Base-by-base conservation (phyloP, 2,888 invertebrate genomes). In the Augiades crinisus region DNA sequence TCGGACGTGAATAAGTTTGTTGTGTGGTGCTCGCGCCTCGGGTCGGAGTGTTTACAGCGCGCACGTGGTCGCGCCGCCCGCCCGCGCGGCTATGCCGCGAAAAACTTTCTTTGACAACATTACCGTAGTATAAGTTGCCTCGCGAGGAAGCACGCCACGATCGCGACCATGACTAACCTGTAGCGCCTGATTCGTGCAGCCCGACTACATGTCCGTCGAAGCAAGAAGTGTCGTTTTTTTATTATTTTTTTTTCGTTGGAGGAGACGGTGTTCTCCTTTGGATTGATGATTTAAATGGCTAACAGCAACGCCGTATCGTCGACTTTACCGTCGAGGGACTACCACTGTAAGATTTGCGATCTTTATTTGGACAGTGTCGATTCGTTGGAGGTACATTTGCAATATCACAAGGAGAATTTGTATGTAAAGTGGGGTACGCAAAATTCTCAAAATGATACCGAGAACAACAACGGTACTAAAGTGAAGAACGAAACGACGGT, bases 331-430 rank as follows among this genome's bases (percentile, higher is more conserved):
- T 78, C 91, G 81, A 90, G 90, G 72, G 91, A 92, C 66, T 92
- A 92, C 77, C 92, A 92, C 74, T 95, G 95, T 85, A 93, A 93
- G 80, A 93, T 94, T 79, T 95, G 95, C 86, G 93, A 93, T 68
- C 84, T 95, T 61, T 92, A 91, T 69, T 92, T 95, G 73, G 94
- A 95, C 75, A 94, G 94, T 64, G 92, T 92, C 54, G 94, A 94
- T 68, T 95, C 95, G 55, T 90, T 95, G 62, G 94, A 95, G 68
- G 95, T 95, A 59, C 95, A 95, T 82, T 87, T 95, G 67, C 93
- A 94, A 71, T 95, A 95, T 78, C 94, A 95, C 69, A 94, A 95
- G 77, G 94, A 95, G 71, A 94, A 94, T 72, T 86, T 95, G 64
- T 86, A 94, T 70, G 93, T 91, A 60, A 94, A 94, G 81, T 95